A percentile compares a stretch with the other conserved stretches of the same genome.
Evolutionary conservation across 2,113 vertebrate genomes (phyloP).

Genomic region (Gracilinanus agilis): DNA sequence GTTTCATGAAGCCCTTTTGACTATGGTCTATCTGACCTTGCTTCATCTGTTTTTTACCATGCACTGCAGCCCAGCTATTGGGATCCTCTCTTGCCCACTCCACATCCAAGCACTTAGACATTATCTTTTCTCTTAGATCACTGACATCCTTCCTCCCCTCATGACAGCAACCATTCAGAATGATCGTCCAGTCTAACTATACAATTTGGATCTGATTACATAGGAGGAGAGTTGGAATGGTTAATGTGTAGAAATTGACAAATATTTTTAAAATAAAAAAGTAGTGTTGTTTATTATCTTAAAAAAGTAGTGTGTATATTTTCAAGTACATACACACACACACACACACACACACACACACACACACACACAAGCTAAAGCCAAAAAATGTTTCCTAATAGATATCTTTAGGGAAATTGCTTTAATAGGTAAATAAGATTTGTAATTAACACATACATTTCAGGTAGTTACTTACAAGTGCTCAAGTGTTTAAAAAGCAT

Average conservation of each 20-base stretch:
- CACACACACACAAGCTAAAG: neutral
- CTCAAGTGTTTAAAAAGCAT: neutral
- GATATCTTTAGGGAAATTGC: neutral
- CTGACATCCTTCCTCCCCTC: neutral
- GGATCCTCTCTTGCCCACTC: neutral
- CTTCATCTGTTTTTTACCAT: neutral
- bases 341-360: neutral
- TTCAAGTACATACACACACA: too few species aligned
- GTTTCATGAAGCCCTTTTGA: neutral
- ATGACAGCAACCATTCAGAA: neutral
- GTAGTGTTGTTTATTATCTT: neutral
- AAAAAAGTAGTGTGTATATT: neutral
- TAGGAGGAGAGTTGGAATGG: neutral
- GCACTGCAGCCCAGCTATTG: neutral
- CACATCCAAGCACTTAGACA: neutral
- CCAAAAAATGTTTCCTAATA: neutral
- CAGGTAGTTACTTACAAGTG: constrained; percentile 9
- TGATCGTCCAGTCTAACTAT: neutral
- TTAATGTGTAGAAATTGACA: neutral
- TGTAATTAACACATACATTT: constrained; percentile 12
- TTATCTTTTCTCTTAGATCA: neutral
- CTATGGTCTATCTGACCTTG: neutral
- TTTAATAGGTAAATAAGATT: constrained; percentile 23
- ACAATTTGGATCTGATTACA: neutral
- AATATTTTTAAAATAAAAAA: neutral